Percentiles rank a stretch among this genome's conserved stretches.
These are phyloP conservation scores for Montipora sp. DNA, from an alignment of 64 coral and sea anemone genomes.

Conservation along the genomic window DNA sequence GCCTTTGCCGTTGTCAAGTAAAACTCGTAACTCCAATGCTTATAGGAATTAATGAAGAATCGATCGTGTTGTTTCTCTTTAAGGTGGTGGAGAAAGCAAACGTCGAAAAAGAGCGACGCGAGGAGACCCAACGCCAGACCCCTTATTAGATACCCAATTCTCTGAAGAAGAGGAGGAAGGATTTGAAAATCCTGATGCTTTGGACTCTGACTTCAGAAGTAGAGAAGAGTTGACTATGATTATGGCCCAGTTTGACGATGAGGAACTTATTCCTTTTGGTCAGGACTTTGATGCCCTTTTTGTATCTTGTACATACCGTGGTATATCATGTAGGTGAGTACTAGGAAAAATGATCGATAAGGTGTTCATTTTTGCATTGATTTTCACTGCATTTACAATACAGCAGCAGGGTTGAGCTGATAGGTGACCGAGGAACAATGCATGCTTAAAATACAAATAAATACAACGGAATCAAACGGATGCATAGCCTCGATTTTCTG, in stretches of 20 bases:
- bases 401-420: too few relatives aligned
- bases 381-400: too few relatives aligned
- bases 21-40: too few relatives aligned
- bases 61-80: neutral
- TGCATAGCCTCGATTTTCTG: too few relatives aligned
- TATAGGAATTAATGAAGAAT: too few relatives aligned
- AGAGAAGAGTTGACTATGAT: constrained; percentile 35
- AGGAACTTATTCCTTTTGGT: neutral
- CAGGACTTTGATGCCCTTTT: constrained; percentile 31
- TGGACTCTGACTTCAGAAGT: constrained; percentile 2
- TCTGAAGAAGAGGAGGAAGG: constrained; percentile 36
- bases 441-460: too few relatives aligned
- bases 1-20: too few relatives aligned
- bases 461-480: too few relatives aligned
- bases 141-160: neutral
- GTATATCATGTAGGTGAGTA: constrained; percentile 45
- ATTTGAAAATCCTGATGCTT: constrained; percentile 14
- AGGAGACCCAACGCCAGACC: neutral
- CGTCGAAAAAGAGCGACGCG: neutral
- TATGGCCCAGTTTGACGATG: neutral
- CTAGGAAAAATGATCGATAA: too few relatives aligned
- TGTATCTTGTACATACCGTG: constrained; percentile 30
- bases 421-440: too few relatives aligned
- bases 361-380: too few relatives aligned
- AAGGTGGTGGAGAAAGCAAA: neutral